Evolutionary conservation across 2,888 invertebrate genomes (phyloP), one percentile per base, ranked within the genome.

Genomic region (Belgica antarctica): DNA sequence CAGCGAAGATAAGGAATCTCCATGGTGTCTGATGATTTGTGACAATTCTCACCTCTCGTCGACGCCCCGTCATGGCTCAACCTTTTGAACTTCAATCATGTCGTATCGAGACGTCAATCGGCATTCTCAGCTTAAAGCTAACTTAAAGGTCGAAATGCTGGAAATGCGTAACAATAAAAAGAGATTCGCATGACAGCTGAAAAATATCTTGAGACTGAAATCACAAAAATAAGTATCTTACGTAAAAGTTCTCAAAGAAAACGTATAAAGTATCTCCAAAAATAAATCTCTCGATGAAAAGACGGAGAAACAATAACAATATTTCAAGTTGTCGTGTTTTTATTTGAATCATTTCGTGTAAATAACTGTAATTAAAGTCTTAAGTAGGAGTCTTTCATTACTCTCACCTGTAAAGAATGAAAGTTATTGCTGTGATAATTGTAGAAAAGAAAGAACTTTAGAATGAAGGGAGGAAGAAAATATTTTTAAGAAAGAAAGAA

Each of bases 391-490:
- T 52, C 52, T 22, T 52, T 52, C 7, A 52, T 7, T 52, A 22
- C 52, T 52, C 52, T 12, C 52, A 52, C 65, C 65, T 66, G 46
- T 47, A 66, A 62, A 19, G 52, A 47, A 66, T 41, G 41, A 66
- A 66, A 66, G 46, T 66, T 66, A 66, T 66, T 46, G 65, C 65
- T 66, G 65, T 66, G 65, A 66, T 66, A 66, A 66, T 66, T 66
- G 65, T 66, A 66, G 46, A 46, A 36, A 66, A 47, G 41, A 47
- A 62, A 52, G 52, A 52, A 52, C 17, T 52, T 52, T 41, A 12
- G 22, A 52, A 52, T 8, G 52, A 52, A 22, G 52, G n/a, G n/a
- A n/a, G n/a, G n/a, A n/a, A n/a, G n/a, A n/a, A n/a, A 46, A 52
- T 52, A 52, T 52, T 52, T 65, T 46, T 27, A 61, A 61, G 61